Percentiles rank a stretch among this genome's conserved stretches.
Conservation (phyloP, 2,113 vertebrate genomes). For the Protobothrops mucrosquamatus region DNA sequence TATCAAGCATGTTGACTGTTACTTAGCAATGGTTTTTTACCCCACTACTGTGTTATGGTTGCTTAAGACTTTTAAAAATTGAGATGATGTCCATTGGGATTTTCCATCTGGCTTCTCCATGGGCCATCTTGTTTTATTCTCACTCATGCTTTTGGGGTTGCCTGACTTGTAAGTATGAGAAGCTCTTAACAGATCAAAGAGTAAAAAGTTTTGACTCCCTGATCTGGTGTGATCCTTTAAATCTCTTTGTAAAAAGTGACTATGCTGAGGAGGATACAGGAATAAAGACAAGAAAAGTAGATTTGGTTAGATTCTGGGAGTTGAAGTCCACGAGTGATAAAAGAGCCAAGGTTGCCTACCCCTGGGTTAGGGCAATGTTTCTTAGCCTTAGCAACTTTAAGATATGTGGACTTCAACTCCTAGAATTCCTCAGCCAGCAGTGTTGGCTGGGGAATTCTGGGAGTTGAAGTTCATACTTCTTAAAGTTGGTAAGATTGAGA, state of each 20-base stretch:
- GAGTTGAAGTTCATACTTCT: background rate
- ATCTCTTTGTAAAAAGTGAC: slow-evolving; percentile 41
- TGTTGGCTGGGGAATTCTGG: background rate
- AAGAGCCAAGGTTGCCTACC: too few species aligned
- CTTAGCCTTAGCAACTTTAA: background rate
- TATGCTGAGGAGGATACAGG: background rate
- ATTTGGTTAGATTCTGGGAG: background rate
- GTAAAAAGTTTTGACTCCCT: slow-evolving; percentile 32
- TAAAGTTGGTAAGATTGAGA: background rate
- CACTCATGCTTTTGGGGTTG: background rate
- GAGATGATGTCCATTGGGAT: background rate
- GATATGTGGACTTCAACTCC: background rate
- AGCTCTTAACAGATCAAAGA: slow-evolving; percentile 33
- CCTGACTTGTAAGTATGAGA: slow-evolving; percentile 39
- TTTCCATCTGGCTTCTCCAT: accelerated
- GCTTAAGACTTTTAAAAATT: too few species aligned
- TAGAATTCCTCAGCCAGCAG: background rate
- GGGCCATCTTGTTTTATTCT: background rate
- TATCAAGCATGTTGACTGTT: too few species aligned
- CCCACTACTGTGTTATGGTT: too few species aligned
- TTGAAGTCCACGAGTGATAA: too few species aligned
- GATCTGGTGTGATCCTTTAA: slow-evolving; percentile 37
- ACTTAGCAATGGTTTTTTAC: too few species aligned
- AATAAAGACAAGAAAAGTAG: background rate
- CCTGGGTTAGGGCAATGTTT: background rate